A percentile compares a stretch with the other conserved stretches of the same genome.
Evolutionary conservation across 2,797 vertebrate genomes (phyloP).

Genomic region (Acanthopagrus latus): DNA sequence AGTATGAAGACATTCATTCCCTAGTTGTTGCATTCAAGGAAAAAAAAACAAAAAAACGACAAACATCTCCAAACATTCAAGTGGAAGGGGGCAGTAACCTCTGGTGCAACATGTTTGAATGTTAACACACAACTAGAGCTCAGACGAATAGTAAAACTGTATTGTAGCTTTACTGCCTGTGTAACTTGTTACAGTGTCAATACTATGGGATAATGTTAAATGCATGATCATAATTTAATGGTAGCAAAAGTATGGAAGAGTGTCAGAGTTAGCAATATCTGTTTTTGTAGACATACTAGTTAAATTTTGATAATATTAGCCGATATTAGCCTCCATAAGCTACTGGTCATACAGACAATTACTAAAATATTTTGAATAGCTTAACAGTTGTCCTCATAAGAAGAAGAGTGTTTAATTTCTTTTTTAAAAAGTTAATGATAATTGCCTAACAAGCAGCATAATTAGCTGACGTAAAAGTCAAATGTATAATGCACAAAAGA

Average conservation of each 20-base stretch:
- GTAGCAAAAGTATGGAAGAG: not conserved
- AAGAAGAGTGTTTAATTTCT: not conserved
- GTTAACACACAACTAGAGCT: constrained; percentile 4
- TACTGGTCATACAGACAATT: no score
- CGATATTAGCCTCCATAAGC: no score
- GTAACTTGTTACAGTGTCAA: not conserved
- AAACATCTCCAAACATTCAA: not conserved
- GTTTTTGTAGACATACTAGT: no score
- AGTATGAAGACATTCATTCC: not conserved
- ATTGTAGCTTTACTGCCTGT: not conserved
- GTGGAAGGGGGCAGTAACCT: constrained; percentile 39
- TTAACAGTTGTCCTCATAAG: no score
- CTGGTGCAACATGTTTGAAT: not conserved
- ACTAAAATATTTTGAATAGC: no score
- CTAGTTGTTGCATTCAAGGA: not conserved
- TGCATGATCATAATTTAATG: not conserved
- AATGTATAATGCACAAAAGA: no score
- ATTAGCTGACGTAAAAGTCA: no score
- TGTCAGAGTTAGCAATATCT: not conserved
- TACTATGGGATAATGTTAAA: not conserved
- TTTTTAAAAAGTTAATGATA: not conserved
- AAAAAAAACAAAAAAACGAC: not conserved
- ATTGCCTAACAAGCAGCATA: no score
- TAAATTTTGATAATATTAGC: no score
- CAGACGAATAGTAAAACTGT: not conserved